phyloP scores from a whole-genome alignment of 2,797 vertebrate genomes.

The Carapus acus region DNA sequence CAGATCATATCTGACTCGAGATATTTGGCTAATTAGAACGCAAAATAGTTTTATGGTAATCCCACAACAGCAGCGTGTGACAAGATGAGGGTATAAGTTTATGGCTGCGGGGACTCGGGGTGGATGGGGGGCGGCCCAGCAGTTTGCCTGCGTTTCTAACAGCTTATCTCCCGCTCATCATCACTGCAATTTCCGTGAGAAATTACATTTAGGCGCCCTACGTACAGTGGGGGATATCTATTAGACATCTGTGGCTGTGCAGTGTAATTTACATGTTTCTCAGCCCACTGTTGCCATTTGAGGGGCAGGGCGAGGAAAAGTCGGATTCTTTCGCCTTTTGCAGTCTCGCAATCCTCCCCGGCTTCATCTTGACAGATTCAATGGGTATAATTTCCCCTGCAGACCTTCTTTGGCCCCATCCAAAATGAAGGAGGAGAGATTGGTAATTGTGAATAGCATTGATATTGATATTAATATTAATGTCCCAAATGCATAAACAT shows the following conservation, averaged over 20 bases:
- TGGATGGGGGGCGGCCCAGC: too few species aligned
- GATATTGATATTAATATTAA: neutral
- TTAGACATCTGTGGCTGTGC: slow-evolving; percentile 61
- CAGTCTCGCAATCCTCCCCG: slow-evolving; percentile 18
- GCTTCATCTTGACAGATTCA: too few species aligned
- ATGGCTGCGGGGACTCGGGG: slow-evolving; percentile 48
- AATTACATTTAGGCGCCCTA: slow-evolving; percentile 59
- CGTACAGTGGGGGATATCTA: slow-evolving; percentile 66
- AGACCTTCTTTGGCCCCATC: too few species aligned
- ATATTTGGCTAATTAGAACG: slow-evolving; percentile 68
- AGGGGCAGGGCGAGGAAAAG: slow-evolving; percentile 40
- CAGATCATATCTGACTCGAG: slow-evolving; percentile 65
- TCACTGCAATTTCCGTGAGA: slow-evolving; percentile 62
- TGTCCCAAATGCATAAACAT: neutral
- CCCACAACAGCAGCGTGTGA: slow-evolving; percentile 42
- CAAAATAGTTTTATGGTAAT: slow-evolving; percentile 46
- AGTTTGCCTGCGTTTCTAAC: slow-evolving; percentile 52
- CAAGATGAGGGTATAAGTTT: slow-evolving; percentile 44
- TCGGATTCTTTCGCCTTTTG: slow-evolving; percentile 47
- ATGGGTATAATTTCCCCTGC: too few species aligned
- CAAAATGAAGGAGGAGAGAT: too few species aligned
- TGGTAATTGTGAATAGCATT: slow-evolving; percentile 1
- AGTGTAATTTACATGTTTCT: slow-evolving; percentile 65
- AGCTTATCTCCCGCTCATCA: slow-evolving; percentile 60
- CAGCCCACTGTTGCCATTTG: slow-evolving; percentile 43